Conservation (phyloP, 1,140 invertebrate genomes). For the Macrostomum lignano region DNA sequence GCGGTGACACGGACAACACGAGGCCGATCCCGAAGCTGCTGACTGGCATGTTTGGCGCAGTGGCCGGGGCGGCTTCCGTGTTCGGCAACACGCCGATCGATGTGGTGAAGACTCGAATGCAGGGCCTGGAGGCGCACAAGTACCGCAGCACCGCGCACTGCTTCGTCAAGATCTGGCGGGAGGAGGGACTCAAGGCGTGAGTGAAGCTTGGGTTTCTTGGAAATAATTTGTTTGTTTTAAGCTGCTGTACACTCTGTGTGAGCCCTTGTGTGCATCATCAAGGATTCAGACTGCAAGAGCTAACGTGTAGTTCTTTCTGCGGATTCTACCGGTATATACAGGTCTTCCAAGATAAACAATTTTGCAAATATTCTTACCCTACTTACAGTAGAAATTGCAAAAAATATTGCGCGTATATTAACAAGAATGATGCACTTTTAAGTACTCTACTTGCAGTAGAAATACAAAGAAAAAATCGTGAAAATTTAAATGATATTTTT, state of each 20-base stretch:
- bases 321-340: too few species aligned
- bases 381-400: too few species aligned
- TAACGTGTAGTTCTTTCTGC: too few species aligned
- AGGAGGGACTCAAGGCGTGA: constrained; percentile 61
- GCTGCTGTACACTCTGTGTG: too few species aligned
- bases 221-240: too few species aligned
- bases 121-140: constrained; percentile 72
- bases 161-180: constrained; percentile 54
- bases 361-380: too few species aligned
- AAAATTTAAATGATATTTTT: constrained; percentile 10
- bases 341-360: too few species aligned
- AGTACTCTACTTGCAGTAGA: too few species aligned
- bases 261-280: too few species aligned
- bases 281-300: too few species aligned
- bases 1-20: constrained; percentile 39
- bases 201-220: constrained; percentile 16
- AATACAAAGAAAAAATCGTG: background rate
- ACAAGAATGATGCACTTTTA: too few species aligned
- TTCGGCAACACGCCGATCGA: constrained; percentile 91
- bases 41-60: constrained; percentile 55
- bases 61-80: constrained; percentile 73
- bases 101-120: constrained; percentile 94
- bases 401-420: too few species aligned
- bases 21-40: constrained; percentile 31
- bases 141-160: constrained; percentile 86